Conservation (phyloP, 2,797 vertebrate genomes). For the Parauchenoglanis punctatus region DNA sequence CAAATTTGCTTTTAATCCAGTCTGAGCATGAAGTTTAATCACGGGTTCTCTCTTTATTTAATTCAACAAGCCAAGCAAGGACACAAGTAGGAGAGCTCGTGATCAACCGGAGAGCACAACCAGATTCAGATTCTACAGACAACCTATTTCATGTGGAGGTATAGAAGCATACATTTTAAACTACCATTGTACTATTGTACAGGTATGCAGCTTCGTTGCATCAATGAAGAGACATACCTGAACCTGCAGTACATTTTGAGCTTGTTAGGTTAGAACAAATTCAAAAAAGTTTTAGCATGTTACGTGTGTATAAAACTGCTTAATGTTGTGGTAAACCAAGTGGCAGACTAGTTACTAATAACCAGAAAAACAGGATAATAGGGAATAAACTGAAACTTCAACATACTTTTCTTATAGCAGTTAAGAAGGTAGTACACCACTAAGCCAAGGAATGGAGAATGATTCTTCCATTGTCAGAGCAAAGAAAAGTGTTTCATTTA, state of each 20-base stretch:
- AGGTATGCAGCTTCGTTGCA: too few relatives aligned
- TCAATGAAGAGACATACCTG: too few relatives aligned
- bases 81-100: slow-evolving; percentile 13
- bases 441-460: not conserved
- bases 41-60: slow-evolving; percentile 8
- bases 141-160: not conserved
- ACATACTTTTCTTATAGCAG: slow-evolving; percentile 8
- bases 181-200: too few relatives aligned
- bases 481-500: slow-evolving; percentile 45
- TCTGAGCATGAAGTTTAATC: slow-evolving; percentile 18
- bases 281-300: not conserved
- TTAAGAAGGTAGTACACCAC: not conserved
- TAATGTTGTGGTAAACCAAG: not conserved
- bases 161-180: not conserved
- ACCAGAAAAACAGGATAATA: not conserved
- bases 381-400: not conserved
- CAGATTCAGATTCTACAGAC: not conserved
- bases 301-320: not conserved
- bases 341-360: not conserved
- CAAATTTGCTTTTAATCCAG: slow-evolving; percentile 21
- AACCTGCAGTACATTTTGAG: not conserved
- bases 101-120: not conserved
- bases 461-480: not conserved
- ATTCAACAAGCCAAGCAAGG: slow-evolving; percentile 24
- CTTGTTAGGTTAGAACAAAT: not conserved